Conservation (phyloP, 1,140 invertebrate genomes). For the Coptotermes formosanus region DNA sequence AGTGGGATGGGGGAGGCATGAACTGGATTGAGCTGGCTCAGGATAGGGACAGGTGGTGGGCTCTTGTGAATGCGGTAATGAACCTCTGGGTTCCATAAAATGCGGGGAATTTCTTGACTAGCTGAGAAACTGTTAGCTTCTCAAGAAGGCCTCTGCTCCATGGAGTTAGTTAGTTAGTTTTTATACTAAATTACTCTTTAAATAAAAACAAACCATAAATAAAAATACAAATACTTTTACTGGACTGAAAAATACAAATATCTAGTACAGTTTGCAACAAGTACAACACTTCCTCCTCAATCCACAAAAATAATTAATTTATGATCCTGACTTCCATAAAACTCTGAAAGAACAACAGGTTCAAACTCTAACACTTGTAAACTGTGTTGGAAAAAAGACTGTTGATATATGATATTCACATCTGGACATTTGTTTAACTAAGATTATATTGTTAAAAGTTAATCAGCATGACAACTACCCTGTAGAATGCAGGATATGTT, state of each 20-base stretch:
- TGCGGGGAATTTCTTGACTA: too few species aligned
- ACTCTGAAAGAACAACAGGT: neutral
- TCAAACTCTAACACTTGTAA: neutral
- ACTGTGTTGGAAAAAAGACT: neutral
- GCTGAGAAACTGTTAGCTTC: too few species aligned
- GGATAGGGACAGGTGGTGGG: too few species aligned
- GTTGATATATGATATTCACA: neutral
- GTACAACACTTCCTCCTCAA: neutral
- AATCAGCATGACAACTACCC: neutral
- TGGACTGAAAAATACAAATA: slow-evolving; percentile 13
- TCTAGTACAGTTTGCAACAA: neutral
- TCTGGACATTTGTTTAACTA: neutral
- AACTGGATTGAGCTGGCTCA: too few species aligned
- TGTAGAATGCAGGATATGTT: neutral
- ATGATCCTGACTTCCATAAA: neutral
- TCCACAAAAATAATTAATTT: slow-evolving; percentile 15
- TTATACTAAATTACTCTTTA: too few species aligned
- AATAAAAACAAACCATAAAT: neutral
- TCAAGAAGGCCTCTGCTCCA: too few species aligned
- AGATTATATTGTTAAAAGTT: neutral
- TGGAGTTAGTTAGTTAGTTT: too few species aligned
- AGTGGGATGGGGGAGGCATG: too few species aligned
- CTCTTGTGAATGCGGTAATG: too few species aligned
- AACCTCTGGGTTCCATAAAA: too few species aligned
- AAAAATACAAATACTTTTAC: neutral